Evolutionary conservation across 2,797 vertebrate species (phyloP), one percentile per base, ranked within the genome.

Genomic region (Vultur gryphus): DNA sequence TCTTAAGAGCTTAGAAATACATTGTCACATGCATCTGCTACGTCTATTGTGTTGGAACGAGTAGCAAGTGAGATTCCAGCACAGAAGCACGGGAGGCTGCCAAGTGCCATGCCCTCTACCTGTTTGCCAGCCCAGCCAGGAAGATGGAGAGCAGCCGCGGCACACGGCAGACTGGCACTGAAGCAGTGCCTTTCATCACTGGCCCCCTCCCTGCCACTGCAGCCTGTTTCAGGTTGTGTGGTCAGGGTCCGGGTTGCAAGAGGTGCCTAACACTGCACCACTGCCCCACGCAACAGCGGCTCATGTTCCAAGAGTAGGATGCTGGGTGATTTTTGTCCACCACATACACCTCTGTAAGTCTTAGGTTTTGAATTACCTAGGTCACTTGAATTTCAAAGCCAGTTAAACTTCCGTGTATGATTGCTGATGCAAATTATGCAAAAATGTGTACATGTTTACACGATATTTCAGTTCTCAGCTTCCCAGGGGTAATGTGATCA

Each of bases 1-100:
- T 39, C 21, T 61, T 80, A 46, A 44, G 28, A 80, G 37, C 15
- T 89, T 65, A 48, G 51, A 72, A 66, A 54, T 48, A 39, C 21
- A 23, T 15, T 49, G 54, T 49, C 61, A 51, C 31, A 21, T 1
- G 23, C 48, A 76, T 62, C 72, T 90, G 57, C 28, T 19, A 16
- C 0, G 0, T 48, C 24, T 41, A 25, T n/a, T 24, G 15, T 14
- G 41, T 2, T 76, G 80, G 80, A 72, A 78, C 0, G 2, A 9
- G 26, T 2, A 43, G 54, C 49, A 48, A 37, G 19, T 51, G 46
- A 87, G 73, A 77, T 35, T 44, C 51, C 70, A 62, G 73, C 31
- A 28, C 12, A 33, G n/a, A 64, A 48, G 58, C 26, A 44, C 2
- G 2, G 29, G 46, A 78, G 49, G 61, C 35, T 85, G 65, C n/a